Evolutionary conservation across 2,113 vertebrate species (phyloP), one percentile per base, ranked within the genome.

Genomic region (Microtus montanus): DNA sequence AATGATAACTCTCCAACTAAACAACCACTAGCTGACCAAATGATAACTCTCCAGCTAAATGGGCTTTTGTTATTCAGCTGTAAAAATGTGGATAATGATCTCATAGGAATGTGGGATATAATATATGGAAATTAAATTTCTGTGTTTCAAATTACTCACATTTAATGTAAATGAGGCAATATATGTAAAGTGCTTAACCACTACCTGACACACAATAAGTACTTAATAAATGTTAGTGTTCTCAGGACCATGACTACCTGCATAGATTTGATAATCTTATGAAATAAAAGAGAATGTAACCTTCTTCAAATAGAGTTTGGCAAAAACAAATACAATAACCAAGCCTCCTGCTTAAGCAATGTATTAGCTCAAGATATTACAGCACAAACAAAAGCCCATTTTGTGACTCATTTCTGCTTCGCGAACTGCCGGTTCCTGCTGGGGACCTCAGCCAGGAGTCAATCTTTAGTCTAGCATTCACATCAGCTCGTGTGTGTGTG

Each of bases 61-160:
- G 80, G 58, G 66, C 22, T 85, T 83, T 28, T 22, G 61, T 94
- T 86, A 63, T 73, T 93, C 52, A 88, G 47, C 85, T 90, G 74
- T 74, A 90, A 96, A 94, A 89, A 73, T 47, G 35, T 73, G 68
- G 73, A 66, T 95, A 95, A 95, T 92, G 94, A 95, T 93, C 80
- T 94, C 87, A 83, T 0, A 93, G 92, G 63, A 86, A 44, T 70
- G 63, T 74, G 63, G 61, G 90, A 64, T 41, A 68, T 75, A 93
- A 97, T 94, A 61, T 63, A 96, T 93, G 95, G n/a, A 95, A 96
- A 96, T 96, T 97, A 79, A 95, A 92, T 96, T 92, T 93, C 68
- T 17, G 91, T 90, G 94, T 96, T 97, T 96, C 75, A 88, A 94
- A 90, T 95, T 82, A 93, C 47, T 96, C 93, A 95, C 71, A 84